phyloP scores from a whole-genome alignment of 2,797 vertebrate species.

The Pangasius mekongensis region DNA sequence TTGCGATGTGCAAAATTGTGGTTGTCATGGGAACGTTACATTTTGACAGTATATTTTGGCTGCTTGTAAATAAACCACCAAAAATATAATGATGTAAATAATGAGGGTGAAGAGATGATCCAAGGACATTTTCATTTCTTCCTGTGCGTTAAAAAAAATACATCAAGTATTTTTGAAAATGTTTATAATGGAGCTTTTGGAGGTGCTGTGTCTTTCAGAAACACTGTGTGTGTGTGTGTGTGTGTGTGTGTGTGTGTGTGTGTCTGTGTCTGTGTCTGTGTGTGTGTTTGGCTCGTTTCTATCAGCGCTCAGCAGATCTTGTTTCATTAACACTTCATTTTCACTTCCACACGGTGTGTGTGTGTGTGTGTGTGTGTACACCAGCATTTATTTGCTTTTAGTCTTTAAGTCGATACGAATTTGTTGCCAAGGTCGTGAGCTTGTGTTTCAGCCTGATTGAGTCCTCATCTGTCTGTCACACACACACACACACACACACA shows the following conservation, averaged over 20 bases:
- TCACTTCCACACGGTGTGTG: slow-evolving; percentile 14
- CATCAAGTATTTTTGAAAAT: not conserved
- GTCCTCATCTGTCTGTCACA: slow-evolving; percentile 7
- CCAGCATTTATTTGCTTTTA: not conserved
- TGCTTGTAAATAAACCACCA: not conserved
- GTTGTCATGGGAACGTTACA: not conserved
- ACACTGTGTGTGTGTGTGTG: not conserved
- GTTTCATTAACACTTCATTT: slow-evolving; percentile 46
- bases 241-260: slow-evolving; percentile 11
- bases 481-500: slow-evolving; percentile 1
- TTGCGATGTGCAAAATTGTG: not conserved
- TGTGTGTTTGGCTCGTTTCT: not conserved
- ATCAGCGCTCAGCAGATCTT: slow-evolving; percentile 13
- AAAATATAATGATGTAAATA: not conserved
- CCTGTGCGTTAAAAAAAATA: not conserved
- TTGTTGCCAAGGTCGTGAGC: slow-evolving; percentile 17
- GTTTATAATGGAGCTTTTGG: not conserved
- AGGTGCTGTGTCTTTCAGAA: not conserved
- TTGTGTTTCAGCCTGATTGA: slow-evolving; percentile 7
- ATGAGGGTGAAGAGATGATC: not conserved
- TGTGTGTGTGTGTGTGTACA: not conserved
- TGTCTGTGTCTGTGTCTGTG: slow-evolving; percentile 12
- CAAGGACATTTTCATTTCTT: not conserved
- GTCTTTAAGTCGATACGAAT: slow-evolving; percentile 38
- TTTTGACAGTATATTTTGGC: not conserved